Base-by-base conservation (phyloP, 1,140 invertebrate species). In the Berghia stephanieae region DNA sequence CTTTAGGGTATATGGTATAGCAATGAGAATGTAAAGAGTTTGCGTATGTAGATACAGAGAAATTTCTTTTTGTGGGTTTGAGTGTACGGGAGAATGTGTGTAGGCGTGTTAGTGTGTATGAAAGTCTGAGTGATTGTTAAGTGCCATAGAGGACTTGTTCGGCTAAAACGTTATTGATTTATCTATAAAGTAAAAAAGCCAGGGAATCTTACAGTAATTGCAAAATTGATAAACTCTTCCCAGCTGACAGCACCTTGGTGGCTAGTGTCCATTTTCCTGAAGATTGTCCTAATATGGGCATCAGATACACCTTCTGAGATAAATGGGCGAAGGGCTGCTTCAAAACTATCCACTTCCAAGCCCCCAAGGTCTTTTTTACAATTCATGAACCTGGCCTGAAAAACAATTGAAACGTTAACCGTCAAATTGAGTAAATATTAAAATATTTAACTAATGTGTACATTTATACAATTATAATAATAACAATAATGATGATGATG, bases 191-290 rank as follows among this genome's bases (percentile, higher is more conserved):
- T n/a, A n/a, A n/a, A n/a, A n/a, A n/a, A n/a, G n/a, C n/a, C n/a
- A n/a, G n/a, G n/a, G n/a, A n/a, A n/a, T n/a, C 46, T 60, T 0
- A 76, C 75, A 70, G 69, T 55, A 60, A 75, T 75, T 21, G 72
- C 72, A 68, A 70, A 79, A 27, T 67, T 72, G 31, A 80, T 60
- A 44, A 67, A 55, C 13, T 71, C 60, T 21, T 73, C 68, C 74
- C 69, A 71, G 46, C 40, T 79, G 40, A 55, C 40, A 10, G 69
- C 49, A 2, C 66, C 55, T n/a, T 68, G 44, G 57, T 78, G 43
- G 36, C 72, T 36, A 5, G 77, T 57, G 31, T 70, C 24, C 69
- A 69, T 78, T 43, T 71, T 77, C n/a, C 52, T n/a, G 38, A 76
- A 76, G 60, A 57, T 75, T 21, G 60, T 79, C 66, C 6, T 36